Percentiles rank a stretch among this genome's conserved stretches.
Conservation (phyloP, 2,888 invertebrate species). For the Euproctis similis region DNA sequence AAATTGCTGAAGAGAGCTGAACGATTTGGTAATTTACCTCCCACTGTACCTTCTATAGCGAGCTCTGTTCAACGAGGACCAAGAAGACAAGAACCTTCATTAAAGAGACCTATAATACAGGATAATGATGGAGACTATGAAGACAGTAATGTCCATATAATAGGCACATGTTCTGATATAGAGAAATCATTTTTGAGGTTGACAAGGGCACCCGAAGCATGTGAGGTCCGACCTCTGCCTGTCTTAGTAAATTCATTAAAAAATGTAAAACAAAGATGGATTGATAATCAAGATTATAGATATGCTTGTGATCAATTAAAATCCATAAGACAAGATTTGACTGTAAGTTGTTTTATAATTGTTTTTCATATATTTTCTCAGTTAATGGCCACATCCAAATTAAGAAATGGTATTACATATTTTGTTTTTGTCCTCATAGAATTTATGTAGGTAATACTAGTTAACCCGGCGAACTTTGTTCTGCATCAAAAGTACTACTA, state of each 20-base stretch:
- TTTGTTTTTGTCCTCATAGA: too few species aligned
- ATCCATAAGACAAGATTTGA: constrained; percentile 98
- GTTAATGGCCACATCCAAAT: too few species aligned
- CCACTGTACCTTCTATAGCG: constrained; percentile 62
- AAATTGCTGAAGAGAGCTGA: constrained; percentile 92
- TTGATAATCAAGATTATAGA: constrained; percentile 92
- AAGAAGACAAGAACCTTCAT: constrained; percentile 43
- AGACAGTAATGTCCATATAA: constrained; percentile 90
- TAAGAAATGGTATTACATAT: too few species aligned
- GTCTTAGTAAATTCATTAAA: constrained; percentile 89
- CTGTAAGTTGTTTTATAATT: constrained; percentile 77
- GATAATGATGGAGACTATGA: constrained; percentile 85
- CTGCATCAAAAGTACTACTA: too few species aligned
- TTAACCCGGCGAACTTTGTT: too few species aligned
- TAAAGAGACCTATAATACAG: constrained; percentile 63
- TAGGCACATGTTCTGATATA: constrained; percentile 94
- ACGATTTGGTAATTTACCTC: constrained; percentile 80
- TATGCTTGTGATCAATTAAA: constrained; percentile 99
- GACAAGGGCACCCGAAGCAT: constrained; percentile 95
- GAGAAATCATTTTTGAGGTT: constrained; percentile 97
- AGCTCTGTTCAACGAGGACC: constrained; percentile 54
- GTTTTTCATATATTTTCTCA: not conserved
- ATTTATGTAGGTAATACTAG: too few species aligned
- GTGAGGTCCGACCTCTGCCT: constrained; percentile 92
- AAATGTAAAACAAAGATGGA: constrained; percentile 95